Conservation (phyloP, 1,140 invertebrate species). For the Andricus grossulariae region DNA sequence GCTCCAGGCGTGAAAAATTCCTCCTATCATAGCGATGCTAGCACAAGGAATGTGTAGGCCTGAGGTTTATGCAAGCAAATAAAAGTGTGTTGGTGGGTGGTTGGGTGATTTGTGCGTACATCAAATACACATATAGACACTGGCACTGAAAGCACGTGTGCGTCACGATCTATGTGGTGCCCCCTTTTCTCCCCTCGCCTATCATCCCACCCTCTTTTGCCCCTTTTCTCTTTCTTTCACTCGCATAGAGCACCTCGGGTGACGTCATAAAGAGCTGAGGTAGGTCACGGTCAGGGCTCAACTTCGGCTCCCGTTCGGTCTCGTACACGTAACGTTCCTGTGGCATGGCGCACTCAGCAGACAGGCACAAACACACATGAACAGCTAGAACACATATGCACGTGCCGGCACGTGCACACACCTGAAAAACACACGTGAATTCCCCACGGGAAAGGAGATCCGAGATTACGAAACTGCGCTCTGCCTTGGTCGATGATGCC, state of each 20-base stretch:
- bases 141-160: background rate
- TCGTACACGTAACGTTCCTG: background rate
- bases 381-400: background rate
- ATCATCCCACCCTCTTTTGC: constrained; percentile 10
- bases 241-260: constrained; percentile 17
- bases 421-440: constrained; percentile 29
- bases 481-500: background rate
- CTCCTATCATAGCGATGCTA: too few species aligned
- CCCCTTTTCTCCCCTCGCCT: constrained; percentile 5
- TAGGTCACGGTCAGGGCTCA: constrained; percentile 30
- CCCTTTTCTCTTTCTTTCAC: constrained; percentile 25
- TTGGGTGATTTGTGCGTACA: constrained; percentile 20
- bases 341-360: constrained; percentile 5
- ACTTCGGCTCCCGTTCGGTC: constrained; percentile 28
- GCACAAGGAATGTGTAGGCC: background rate
- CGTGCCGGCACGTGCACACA: constrained; percentile 5
- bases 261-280: constrained; percentile 31
- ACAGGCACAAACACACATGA: background rate
- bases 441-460: constrained; percentile 27
- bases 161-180: constrained; percentile 6
- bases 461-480: constrained; percentile 24
- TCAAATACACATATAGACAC: background rate
- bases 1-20: background rate
- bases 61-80: background rate
- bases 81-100: constrained; percentile 15